These are phyloP conservation scores for Spheniscus humboldti DNA, from an alignment of 2,797 vertebrate species.

Conservation along the genomic window DNA sequence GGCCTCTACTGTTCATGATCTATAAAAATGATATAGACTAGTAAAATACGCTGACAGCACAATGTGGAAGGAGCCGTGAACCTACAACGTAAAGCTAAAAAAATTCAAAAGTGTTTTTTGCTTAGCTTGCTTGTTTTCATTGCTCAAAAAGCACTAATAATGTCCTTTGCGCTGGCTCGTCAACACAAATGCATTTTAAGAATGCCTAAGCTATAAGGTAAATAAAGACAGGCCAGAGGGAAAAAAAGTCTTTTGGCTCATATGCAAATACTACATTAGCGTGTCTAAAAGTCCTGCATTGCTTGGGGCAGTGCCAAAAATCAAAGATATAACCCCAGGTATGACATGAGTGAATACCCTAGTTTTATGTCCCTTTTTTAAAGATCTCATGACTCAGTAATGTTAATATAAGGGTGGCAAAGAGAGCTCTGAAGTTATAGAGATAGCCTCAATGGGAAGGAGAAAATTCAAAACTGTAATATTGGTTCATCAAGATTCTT, in stretches of 20 bases:
- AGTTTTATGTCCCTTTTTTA: slow-evolving; percentile 1
- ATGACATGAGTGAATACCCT: slow-evolving; percentile 34
- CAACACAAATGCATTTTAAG: slow-evolving; percentile 39
- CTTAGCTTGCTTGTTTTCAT: slow-evolving; percentile 48
- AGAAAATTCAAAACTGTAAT: not conserved
- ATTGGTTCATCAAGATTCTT: not conserved
- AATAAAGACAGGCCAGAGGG: slow-evolving; percentile 14
- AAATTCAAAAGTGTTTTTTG: slow-evolving; percentile 51
- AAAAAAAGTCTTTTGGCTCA: slow-evolving; percentile 58
- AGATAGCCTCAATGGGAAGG: not conserved
- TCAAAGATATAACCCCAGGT: slow-evolving; percentile 51
- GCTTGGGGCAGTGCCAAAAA: slow-evolving; percentile 38
- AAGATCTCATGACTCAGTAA: not conserved
- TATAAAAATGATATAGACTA: slow-evolving; percentile 70
- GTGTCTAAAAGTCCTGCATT: slow-evolving; percentile 35
- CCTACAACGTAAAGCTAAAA: slow-evolving; percentile 48
- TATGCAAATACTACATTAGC: slow-evolving; percentile 52
- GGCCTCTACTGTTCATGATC: slow-evolving; percentile 64
- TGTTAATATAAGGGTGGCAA: not conserved
- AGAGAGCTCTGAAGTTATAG: not conserved
- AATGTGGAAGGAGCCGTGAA: slow-evolving; percentile 46
- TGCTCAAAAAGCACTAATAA: slow-evolving; percentile 49
- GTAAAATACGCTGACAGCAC: slow-evolving; percentile 66
- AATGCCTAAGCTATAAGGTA: slow-evolving; percentile 48
- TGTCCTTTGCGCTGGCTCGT: not conserved